Base-by-base conservation (phyloP, 2,797 vertebrate genomes). In the Sorex maritimensis region DNA sequence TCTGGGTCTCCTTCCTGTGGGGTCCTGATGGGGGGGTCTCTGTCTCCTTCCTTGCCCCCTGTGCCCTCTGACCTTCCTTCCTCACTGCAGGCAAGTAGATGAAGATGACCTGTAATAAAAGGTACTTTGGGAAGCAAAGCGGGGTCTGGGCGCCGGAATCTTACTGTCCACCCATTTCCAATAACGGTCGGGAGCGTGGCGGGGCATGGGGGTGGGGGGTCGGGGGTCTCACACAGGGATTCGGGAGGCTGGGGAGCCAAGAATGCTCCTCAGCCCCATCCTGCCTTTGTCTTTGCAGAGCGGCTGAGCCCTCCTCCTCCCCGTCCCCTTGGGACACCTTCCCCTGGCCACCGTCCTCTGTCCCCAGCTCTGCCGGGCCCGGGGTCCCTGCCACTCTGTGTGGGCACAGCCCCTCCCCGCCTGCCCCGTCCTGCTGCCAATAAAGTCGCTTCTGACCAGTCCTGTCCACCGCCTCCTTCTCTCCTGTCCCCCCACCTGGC, bases 241-340 rank as follows among this genome's bases (percentile, higher is more conserved):
- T n/a, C 28, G 26, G 58, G 34, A 12, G 5, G 6, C 23, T 8
- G 30, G 26, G 3, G 15, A 81, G 86, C 5, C 10, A 0, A 23
- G 67, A 38, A 11, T 0, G 9, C 49, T 4, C 26, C 15, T 15
- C 69, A 63, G 38, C 69, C 52, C 80, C 9, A 9, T 9, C 46
- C n/a, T 12, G 19, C 67, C 74, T 94, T 79, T 86, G 34, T 91
- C 73, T 86, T 96, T 91, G 14, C 94, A 97, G 96, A 49, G 71
- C 46, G 2, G 69, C 79, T 0, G 5, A 17, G 77, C n/a, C 72
- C 75, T 38, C 44, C 2, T 0, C 15, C 0, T 13, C 41, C 2
- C 26, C 0, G 0, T 49, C 46, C 14, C 13, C 30, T 4, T 69
- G 74, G 67, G 65, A 58, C 41, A 75, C 61, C 67, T 71, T 65